Evolutionary conservation across 2,113 vertebrate genomes (phyloP), one percentile per base, ranked within the genome.

Genomic region (Trichomycterus rosablanca): DNA sequence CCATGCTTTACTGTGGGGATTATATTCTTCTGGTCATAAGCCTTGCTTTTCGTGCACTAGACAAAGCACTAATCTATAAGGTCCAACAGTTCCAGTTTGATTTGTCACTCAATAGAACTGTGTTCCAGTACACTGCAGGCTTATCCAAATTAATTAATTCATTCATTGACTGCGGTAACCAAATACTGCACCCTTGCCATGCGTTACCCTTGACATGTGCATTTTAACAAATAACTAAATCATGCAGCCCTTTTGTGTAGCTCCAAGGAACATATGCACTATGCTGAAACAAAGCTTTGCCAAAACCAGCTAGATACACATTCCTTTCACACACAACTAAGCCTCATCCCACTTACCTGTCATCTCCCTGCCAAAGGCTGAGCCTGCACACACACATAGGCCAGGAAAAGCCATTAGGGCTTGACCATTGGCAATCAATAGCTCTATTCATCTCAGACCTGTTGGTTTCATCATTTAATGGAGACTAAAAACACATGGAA

Each of bases 291-390:
- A 18, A 4, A 20, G 8, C 10, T 2, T 42, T 15, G 16, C 11
- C 28, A 44, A 26, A 48, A 30, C 26, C 39, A 35, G 49, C 10
- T 42, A 60, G 16, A 28, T 12, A 34, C 18, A 39, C 26, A 45
- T 35, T 56, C 39, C 39, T 20, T 22, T n/a, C 20, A 15, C 46
- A 58, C 20, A 56, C 52, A 11, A 48, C 70, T 53, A 12, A 54
- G 53, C 18, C 24, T 54, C 48, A 19, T 58, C 35, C 34, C 18
- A 75, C 75, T 77, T 71, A 77, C 75, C 75, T 59, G 69, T 49
- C 77, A 79, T 79, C 62, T 76, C 77, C 64, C 78, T 76, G 71
- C 78, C 78, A 73, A 80, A 80, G 44, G 75, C 73, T 43, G 78
- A 80, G 32, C 78, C 78, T 80, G 65, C 40, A 35, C 22, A 52